Percentiles rank a stretch among this genome's conserved stretches.
Conservation (phyloP, 2,113 vertebrate species). For the Fregata magnificens region DNA sequence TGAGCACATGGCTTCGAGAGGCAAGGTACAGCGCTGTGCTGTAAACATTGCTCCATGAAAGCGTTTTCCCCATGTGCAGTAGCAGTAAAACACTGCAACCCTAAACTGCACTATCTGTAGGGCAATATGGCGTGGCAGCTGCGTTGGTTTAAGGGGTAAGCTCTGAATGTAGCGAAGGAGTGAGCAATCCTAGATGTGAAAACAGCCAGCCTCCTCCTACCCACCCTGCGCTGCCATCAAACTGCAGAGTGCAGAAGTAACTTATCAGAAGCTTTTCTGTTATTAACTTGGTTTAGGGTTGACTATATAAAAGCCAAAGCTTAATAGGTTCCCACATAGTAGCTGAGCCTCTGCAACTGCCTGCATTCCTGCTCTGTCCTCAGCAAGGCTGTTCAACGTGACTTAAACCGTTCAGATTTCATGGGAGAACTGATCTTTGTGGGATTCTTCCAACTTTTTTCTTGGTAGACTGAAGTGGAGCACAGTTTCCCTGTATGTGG, state of each 20-base stretch:
- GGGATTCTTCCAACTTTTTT: neutral
- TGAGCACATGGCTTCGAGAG: neutral
- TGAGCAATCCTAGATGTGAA: neutral
- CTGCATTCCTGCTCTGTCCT: neutral
- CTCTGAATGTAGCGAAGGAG: neutral
- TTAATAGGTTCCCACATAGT: neutral
- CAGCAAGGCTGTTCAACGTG: neutral
- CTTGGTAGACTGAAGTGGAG: neutral
- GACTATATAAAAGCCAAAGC: neutral
- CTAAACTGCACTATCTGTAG: neutral
- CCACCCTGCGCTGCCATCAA: fast-evolving
- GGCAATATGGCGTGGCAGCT: neutral
- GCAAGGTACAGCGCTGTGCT: neutral
- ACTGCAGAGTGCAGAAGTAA: neutral
- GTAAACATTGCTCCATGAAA: neutral
- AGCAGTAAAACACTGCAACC: neutral
- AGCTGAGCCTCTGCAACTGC: neutral
- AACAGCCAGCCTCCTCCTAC: neutral
- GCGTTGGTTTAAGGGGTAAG: neutral
- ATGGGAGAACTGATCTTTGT: neutral
- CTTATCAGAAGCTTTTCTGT: neutral
- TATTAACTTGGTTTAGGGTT: neutral
- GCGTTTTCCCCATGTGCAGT: neutral
- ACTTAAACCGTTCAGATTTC: neutral
- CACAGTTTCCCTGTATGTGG: neutral